phyloP scores from a whole-genome alignment of 35 echinoderm and acorn worm species.

The Eucidaris tribuloides region DNA sequence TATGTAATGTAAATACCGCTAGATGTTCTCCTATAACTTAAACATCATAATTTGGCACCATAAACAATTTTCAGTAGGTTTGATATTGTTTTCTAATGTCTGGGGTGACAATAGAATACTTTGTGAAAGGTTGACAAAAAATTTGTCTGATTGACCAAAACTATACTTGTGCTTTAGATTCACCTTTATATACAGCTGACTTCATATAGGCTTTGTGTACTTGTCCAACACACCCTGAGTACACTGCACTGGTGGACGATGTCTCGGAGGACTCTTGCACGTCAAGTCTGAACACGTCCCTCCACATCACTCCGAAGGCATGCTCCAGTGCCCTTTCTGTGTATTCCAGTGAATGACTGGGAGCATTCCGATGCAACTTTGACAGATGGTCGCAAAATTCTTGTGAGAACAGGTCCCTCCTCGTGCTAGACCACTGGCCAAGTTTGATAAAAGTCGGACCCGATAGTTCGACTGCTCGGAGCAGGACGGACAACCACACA shows the following conservation, averaged over 20 bases:
- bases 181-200: constrained; percentile 21
- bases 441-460: constrained; percentile 97
- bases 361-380: constrained; percentile 71
- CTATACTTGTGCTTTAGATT: too few relatives aligned
- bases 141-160: too few relatives aligned
- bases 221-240: constrained; percentile 95
- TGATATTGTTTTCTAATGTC: too few relatives aligned
- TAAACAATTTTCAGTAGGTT: too few relatives aligned
- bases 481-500: constrained; percentile 52
- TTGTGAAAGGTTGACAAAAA: too few relatives aligned
- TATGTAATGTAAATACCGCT: too few relatives aligned
- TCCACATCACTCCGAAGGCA: constrained; percentile 80
- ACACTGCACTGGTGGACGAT: constrained; percentile 28
- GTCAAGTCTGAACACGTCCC: constrained; percentile 53
- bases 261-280: constrained; percentile 30
- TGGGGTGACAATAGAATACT: too few relatives aligned
- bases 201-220: constrained; percentile 87
- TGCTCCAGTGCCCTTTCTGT: constrained; percentile 47
- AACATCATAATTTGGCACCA: too few relatives aligned
- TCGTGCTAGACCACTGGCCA: constrained; percentile 96
- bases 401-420: constrained; percentile 77
- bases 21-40: too few relatives aligned
- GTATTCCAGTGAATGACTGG: constrained; percentile 71
- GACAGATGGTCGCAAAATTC: constrained; percentile 80
- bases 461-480: constrained; percentile 53